These are phyloP conservation scores for Drosophila anomalata DNA, from an alignment of 2,888 invertebrate species.

Conservation along the genomic window DNA sequence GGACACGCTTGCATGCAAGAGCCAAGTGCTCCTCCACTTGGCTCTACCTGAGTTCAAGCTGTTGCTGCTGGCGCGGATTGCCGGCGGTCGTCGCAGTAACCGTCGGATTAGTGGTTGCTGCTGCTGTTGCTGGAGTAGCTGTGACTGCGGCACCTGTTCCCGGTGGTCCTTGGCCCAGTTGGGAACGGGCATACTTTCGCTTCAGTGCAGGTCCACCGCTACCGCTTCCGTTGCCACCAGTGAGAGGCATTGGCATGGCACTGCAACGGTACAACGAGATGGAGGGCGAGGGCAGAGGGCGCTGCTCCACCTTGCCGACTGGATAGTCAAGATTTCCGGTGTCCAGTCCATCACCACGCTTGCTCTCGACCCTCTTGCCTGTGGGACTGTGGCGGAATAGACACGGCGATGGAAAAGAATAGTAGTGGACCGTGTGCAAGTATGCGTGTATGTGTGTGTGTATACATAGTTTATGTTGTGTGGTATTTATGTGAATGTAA, in stretches of 20 bases:
- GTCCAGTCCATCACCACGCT: constrained; percentile 90
- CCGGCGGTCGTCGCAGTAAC: constrained; percentile 45
- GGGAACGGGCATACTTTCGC: constrained; percentile 63
- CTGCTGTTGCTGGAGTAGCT: constrained; percentile 26
- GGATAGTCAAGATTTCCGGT: constrained; percentile 92
- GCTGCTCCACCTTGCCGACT: constrained; percentile 90
- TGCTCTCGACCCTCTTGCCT: constrained; percentile 92
- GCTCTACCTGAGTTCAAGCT: constrained; percentile 83
- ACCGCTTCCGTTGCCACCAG: constrained; percentile 41
- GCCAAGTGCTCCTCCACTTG: constrained; percentile 61
- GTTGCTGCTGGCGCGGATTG: constrained; percentile 73
- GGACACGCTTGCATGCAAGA: constrained; percentile 69
- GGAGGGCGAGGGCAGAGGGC: constrained; percentile 83
- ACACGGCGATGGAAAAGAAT: constrained; percentile 26
- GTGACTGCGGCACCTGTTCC: constrained; percentile 34
- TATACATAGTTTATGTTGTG: constrained; percentile 37
- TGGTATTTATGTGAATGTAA: constrained; percentile 58
- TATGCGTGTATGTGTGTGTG: constrained; percentile 40
- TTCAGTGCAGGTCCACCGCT: constrained; percentile 52
- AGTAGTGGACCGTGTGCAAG: constrained; percentile 47
- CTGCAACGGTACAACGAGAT: constrained; percentile 84
- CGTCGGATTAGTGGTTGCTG: constrained; percentile 56
- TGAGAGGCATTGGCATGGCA: constrained; percentile 43
- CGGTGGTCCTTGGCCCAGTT: constrained; percentile 38
- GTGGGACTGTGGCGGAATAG: constrained; percentile 87